Base-by-base conservation (phyloP, 2,113 vertebrate species). In the Tapirus terrestris region DNA sequence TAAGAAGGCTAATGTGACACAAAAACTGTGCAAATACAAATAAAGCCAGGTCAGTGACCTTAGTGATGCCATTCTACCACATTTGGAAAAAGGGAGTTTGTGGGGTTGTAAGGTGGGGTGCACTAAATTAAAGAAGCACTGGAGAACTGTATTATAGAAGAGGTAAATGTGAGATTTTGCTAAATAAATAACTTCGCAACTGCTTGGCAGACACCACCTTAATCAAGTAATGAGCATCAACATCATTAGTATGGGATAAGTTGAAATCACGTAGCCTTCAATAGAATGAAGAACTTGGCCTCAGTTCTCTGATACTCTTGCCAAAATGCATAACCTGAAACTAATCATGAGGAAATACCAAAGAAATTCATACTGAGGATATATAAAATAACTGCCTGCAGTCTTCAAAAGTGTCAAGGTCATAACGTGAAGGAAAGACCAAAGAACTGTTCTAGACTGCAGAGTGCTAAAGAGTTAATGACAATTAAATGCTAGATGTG, bases 1-100 rank as follows among this genome's bases (percentile, higher is more conserved):
- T 93, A 97, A 97, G 79, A 98, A 98, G 33, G 98, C 89, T 96
- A 90, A 97, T 0, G 9, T 95, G 97, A 98, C 92, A 98, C 63
- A 95, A 98, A 96, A 97, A 88, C 90, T 97, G 95, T 97, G 96
- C 20, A 68, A 33, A 53, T 56, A 48, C 97, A 98, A 98, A 97
- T 98, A 98, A 98, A 98, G 98, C 96, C 97, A 98, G 98, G 94
- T 98, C 97, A 98, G 97, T 96, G 98, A 95, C 95, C 85, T 97
- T 98, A 83, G 95, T 93, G 95, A 98, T 33, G 63, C 96, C 94
- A 95, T 86, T 94, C 11, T 51, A 20, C 75, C 94, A 98, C 97
- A 77, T 96, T 94, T 97, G 75, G 72, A 63, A 70, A 39, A 45
- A 98, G 23, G 93, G 85, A 86, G 61, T 95, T 82, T 91, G 96